Conservation (phyloP, 1,140 invertebrate species). For the Drosophila hydei region DNA sequence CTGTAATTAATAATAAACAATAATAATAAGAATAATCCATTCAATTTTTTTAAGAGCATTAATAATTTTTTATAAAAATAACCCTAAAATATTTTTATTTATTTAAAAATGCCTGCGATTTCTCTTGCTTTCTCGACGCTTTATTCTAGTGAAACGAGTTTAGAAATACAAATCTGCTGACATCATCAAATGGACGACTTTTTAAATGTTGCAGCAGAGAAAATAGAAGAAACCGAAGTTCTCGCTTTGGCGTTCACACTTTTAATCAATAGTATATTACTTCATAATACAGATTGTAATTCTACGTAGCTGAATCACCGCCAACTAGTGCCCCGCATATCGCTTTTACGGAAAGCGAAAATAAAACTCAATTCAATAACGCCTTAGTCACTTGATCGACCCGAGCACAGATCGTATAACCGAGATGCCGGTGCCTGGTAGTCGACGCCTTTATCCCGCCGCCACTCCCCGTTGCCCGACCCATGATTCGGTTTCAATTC, state of each 20-base stretch:
- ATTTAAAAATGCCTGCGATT: neutral
- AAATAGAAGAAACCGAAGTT: neutral
- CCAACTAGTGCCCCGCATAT: neutral
- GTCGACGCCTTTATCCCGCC: neutral
- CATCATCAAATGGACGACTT: slow-evolving; percentile 5
- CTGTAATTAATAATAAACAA: too few relatives aligned
- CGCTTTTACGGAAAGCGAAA: slow-evolving; percentile 6
- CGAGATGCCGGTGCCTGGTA: slow-evolving; percentile 38
- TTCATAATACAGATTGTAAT: slow-evolving; percentile 8
- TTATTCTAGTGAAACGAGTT: slow-evolving; percentile 8
- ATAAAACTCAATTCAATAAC: neutral
- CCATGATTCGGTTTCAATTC: slow-evolving; percentile 10
- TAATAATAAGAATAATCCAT: too few relatives aligned
- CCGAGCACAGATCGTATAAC: slow-evolving; percentile 15
- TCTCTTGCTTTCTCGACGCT: neutral
- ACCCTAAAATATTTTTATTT: neutral
- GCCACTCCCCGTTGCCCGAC: too few relatives aligned
- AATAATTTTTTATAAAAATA: neutral
- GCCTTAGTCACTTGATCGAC: slow-evolving; percentile 20
- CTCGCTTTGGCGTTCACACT: neutral
- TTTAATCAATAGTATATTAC: slow-evolving; percentile 3
- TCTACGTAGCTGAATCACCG: slow-evolving; percentile 23
- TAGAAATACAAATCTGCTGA: slow-evolving; percentile 5
- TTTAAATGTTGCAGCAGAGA: neutral
- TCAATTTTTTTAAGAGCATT: too few relatives aligned